These are phyloP conservation scores for Epicauta chinensis DNA, from an alignment of 1,140 invertebrate genomes.

Conservation along the genomic window DNA sequence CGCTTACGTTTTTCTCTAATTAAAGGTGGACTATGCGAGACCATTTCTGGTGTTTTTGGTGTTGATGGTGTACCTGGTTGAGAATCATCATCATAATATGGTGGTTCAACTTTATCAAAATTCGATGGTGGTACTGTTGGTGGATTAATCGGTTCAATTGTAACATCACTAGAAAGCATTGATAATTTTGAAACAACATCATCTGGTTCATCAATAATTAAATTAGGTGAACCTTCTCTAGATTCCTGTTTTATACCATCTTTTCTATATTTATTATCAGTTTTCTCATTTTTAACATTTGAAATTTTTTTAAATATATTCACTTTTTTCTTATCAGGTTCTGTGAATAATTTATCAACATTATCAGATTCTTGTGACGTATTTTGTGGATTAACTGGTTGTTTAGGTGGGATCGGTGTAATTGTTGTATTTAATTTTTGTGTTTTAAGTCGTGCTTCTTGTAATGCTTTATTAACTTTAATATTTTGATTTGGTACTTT, in stretches of 20 bases:
- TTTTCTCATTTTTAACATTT: constrained; percentile 61
- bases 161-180: constrained; percentile 42
- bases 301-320: constrained; percentile 83
- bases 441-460: constrained; percentile 45
- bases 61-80: constrained; percentile 50
- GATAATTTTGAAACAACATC: constrained; percentile 30
- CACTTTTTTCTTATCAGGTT: constrained; percentile 74
- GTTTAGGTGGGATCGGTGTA: constrained; percentile 35
- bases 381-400: constrained; percentile 6
- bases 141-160: constrained; percentile 37
- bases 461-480: constrained; percentile 41
- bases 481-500: constrained; percentile 30
- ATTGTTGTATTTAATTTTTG: constrained; percentile 44
- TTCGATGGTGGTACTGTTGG: constrained; percentile 4
- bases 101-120: constrained; percentile 24
- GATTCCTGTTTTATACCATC: constrained; percentile 44
- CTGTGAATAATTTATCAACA: constrained; percentile 64
- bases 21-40: constrained; percentile 43
- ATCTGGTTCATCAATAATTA: constrained; percentile 44
- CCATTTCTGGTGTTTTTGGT: constrained; percentile 53
- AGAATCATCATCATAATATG: constrained; percentile 50
- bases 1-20: constrained; percentile 59
- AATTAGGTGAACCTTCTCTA: constrained; percentile 44
- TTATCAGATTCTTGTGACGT: constrained; percentile 19
- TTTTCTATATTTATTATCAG: constrained; percentile 46